Evolutionary conservation across 2,113 vertebrate species (phyloP).

Genomic region (Peromyscus leucopus): DNA sequence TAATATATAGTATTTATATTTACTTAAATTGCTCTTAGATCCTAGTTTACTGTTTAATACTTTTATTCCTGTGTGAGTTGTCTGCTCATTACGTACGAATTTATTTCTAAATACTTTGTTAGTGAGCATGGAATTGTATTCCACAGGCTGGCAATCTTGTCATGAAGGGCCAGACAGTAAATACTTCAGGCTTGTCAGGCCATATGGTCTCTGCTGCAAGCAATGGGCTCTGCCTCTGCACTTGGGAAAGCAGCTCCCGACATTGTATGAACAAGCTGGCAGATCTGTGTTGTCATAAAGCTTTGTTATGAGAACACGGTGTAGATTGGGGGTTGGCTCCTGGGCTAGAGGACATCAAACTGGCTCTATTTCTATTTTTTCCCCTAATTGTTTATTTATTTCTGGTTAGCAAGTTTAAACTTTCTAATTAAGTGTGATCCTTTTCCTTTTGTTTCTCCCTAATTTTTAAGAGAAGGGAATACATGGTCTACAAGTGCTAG

Average conservation of each 20-base stretch:
- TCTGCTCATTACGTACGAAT: background rate
- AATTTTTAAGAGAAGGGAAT: background rate
- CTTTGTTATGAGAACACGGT: background rate
- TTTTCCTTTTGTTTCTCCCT: slow-evolving; percentile 26
- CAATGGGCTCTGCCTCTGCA: background rate
- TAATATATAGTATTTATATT: background rate
- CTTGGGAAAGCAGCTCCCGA: background rate
- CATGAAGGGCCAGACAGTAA: background rate
- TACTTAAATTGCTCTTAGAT: slow-evolving; percentile 1
- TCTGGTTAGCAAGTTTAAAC: slow-evolving; percentile 2
- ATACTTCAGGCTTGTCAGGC: background rate
- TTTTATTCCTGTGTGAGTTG: background rate
- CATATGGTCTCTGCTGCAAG: background rate
- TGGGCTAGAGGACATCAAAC: background rate
- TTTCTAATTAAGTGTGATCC: slow-evolving; percentile 30
- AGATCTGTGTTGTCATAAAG: background rate
- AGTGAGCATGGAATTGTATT: background rate
- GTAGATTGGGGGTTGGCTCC: background rate
- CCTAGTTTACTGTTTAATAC: background rate
- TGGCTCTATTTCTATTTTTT: background rate
- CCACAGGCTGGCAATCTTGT: background rate
- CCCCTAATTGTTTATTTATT: background rate
- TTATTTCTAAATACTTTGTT: slow-evolving; percentile 18
- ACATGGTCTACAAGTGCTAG: background rate
- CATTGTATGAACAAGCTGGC: background rate